Evolutionary conservation across 2,888 invertebrate species (phyloP), one percentile per base, ranked within the genome.

Genomic region (Parnassius orleans): DNA sequence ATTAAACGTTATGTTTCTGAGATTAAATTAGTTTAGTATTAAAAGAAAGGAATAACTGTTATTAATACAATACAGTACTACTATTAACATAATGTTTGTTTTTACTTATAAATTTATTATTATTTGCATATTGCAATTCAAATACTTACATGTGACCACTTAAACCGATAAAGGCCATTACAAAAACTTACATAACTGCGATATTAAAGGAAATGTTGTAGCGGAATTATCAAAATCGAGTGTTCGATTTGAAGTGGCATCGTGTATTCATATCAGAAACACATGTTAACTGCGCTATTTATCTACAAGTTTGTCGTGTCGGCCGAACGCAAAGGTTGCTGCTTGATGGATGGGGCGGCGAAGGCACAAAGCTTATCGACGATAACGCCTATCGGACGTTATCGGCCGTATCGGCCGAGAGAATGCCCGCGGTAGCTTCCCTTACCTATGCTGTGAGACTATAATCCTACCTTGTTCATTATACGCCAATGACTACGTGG

Each of bases 271-370:
- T 89, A 88, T 81, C 80, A 70, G 68, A 76, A 85, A 88, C 90
- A 90, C 73, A 89, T 90, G 90, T 90, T 87, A 84, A 83, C 79
- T 69, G 76, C 73, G 75, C 70, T 88, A 83, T 87, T 87, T 87
- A 83, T 85, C 79, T 75, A 78, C 75, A 70, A 76, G 79, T 75
- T 78, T 74, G 69, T 79, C 79, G 77, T 73, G 83, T 77, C 86
- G 88, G 87, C 81, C 81, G 75, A 81, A 79, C 78, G 84, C 79
- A 90, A 91, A 90, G 90, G 86, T 78, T 76, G 74, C 67, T 66
- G 68, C 65, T 64, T 91, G 90, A 90, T 90, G 85, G 90, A 91
- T 90, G 85, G 81, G 86, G 80, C 90, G 90, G 90, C 87, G 81
- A 74, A 75, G 77, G 75, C 82, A 86, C 90, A 90, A 90, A 90